A percentile compares a stretch with the other conserved stretches of the same genome.
phyloP scores from a whole-genome alignment of 2,888 invertebrate species.

The Petrolisthes cinctipes region DNA sequence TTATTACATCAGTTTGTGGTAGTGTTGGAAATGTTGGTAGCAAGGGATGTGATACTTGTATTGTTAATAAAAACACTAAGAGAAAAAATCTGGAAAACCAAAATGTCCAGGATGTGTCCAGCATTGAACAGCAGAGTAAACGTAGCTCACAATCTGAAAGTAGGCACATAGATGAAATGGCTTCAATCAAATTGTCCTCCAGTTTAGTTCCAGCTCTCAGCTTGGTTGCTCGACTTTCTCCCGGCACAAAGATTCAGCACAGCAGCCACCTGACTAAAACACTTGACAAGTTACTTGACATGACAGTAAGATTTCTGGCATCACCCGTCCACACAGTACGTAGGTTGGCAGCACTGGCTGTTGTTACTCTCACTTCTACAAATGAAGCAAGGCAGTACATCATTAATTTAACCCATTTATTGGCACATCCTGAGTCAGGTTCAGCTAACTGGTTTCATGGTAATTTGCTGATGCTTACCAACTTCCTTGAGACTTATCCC shows the following conservation, averaged over 20 bases:
- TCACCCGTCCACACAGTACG: conserved; percentile 55
- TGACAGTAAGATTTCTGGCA: conserved; percentile 17
- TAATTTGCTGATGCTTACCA: conserved; percentile 13
- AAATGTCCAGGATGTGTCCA: not conserved
- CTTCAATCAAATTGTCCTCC: conserved; percentile 35
- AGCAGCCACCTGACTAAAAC: conserved; percentile 25
- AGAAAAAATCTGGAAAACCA: not conserved
- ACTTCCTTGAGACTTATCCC: conserved; percentile 38
- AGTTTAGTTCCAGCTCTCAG: conserved; percentile 55
- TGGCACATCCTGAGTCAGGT: not conserved
- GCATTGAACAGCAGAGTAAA: not conserved
- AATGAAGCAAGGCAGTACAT: not conserved
- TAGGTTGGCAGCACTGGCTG: conserved; percentile 38
- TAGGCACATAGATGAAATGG: not conserved
- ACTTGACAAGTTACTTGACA: conserved; percentile 13
- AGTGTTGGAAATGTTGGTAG: not conserved
- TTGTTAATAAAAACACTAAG: not conserved
- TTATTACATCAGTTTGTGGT: too few relatives aligned
- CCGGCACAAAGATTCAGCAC: conserved; percentile 52
- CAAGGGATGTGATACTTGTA: not conserved
- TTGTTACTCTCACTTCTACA: conserved; percentile 50
- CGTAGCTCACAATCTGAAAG: not conserved
- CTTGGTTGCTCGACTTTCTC: conserved; percentile 55
- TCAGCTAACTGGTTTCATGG: conserved; percentile 38
- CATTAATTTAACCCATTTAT: not conserved